Percentiles rank a stretch among this genome's conserved stretches.
Evolutionary conservation across 2,113 vertebrate genomes (phyloP).

Genomic region (Cairina moschata): DNA sequence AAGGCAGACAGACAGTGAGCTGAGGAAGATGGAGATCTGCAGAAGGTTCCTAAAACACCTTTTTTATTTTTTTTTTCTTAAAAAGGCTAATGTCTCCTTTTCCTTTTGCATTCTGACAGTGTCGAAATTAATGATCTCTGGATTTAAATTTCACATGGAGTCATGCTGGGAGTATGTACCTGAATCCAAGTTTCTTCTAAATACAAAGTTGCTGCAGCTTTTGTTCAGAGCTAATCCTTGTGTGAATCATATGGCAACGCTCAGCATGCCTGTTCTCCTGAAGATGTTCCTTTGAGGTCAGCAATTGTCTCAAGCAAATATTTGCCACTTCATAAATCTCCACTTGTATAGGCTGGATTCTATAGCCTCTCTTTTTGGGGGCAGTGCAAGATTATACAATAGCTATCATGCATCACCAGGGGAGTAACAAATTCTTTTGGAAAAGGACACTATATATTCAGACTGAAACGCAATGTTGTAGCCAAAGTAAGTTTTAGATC

Average conservation of each 20-base stretch:
- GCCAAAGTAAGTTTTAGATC: slow-evolving; percentile 12
- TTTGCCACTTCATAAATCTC: slow-evolving; percentile 61
- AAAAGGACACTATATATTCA: background rate
- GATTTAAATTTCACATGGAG: slow-evolving; percentile 50
- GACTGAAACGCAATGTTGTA: background rate
- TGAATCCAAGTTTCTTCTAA: slow-evolving; percentile 58
- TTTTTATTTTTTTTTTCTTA: background rate
- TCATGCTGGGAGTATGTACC: slow-evolving; percentile 49
- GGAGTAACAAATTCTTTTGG: slow-evolving; percentile 23
- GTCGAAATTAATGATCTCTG: slow-evolving; percentile 6
- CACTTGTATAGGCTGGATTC: slow-evolving; percentile 38
- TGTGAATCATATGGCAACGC: slow-evolving; percentile 51
- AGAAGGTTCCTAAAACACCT: background rate
- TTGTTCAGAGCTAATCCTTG: slow-evolving; percentile 35
- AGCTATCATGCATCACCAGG: slow-evolving; percentile 30
- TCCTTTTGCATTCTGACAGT: slow-evolving; percentile 5
- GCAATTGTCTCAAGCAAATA: slow-evolving; percentile 58
- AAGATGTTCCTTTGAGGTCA: slow-evolving; percentile 61
- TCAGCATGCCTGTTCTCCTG: slow-evolving; percentile 51
- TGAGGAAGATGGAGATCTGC: background rate
- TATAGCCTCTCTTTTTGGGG: background rate
- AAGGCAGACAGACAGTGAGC: background rate
- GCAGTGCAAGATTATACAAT: background rate
- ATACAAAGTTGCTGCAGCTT: slow-evolving; percentile 22
- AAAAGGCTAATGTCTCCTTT: slow-evolving; percentile 14